Base-by-base conservation (phyloP, 37 sponge, comb jelly and placozoan genomes). In the Mnemiopsis leidyi region DNA sequence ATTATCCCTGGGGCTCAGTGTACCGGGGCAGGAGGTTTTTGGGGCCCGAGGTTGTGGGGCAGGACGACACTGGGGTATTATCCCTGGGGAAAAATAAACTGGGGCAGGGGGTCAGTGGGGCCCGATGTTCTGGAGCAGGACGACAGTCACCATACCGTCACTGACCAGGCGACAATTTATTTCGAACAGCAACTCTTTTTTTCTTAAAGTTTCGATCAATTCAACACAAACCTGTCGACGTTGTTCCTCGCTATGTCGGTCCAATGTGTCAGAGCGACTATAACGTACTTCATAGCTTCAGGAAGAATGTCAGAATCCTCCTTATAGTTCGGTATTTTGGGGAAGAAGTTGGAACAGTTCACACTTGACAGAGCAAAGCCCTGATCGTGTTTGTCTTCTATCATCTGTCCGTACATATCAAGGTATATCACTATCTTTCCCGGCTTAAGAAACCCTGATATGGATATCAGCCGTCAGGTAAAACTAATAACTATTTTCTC, bases 381-480 rank as follows among this genome's bases (percentile, higher is more conserved):
- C 5, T 13, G 13, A 5, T 48, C 61, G 5, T 5, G 61, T 23
- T 5, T 71, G 0, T 40, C 90, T 40, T 39, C 28, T 3, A 20
- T 28, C 90, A 85, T 85, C 23, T 23, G 26, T 5, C 90, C 90
- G 29, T 39, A 85, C 29, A 85, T 39, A 61, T 85, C 90, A 9
- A 85, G 61, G 61, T 29, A 85, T 23, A 85, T n/a, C 3, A 85
- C 30, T 23, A 85, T 37, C 30, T 39, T 38, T 9, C 79, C 79
- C 16, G 79, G 79, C 35, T 13, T 18, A 13, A 77, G 79, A 36
- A 34, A 77, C 1, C 79, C 79, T 77, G 35, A 36, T 5, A 61
- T 21, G 18, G 18, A 21, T 61, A 21, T 18, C 68, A 61, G 68
- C 18, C 18, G 68, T 61, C 68, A 61, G 68, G 68, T 61, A 61